phyloP scores from a whole-genome alignment of 2,113 vertebrate species.

The Uria lomvia region DNA sequence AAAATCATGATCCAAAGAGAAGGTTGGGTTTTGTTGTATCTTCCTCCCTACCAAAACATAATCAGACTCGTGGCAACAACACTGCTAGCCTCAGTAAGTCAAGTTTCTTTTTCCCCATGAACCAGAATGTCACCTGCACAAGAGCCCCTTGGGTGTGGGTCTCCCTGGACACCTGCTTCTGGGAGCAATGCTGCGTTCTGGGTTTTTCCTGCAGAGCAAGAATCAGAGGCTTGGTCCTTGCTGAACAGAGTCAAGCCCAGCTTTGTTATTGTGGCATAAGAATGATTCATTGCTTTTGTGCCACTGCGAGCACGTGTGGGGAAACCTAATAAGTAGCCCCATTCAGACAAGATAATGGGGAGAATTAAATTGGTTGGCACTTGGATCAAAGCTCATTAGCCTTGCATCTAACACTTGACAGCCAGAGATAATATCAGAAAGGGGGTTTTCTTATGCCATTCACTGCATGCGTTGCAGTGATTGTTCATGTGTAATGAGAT shows the following conservation, averaged over 20 bases:
- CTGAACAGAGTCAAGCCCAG: neutral
- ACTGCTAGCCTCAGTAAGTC: neutral
- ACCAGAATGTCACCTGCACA: neutral
- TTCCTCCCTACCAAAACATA: neutral
- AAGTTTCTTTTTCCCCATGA: neutral
- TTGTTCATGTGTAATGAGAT: conserved; percentile 43
- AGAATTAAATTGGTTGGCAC: conserved; percentile 37
- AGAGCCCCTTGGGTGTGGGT: neutral
- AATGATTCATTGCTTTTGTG: conserved; percentile 13
- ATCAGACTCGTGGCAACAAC: neutral
- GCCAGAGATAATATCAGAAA: conserved; percentile 33
- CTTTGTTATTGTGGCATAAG: neutral
- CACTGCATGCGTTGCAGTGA: neutral
- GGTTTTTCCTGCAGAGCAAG: neutral
- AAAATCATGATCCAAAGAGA: neutral
- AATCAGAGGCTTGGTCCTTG: conserved; percentile 2
- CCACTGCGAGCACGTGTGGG: neutral
- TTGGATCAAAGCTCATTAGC: conserved; percentile 50
- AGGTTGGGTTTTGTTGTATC: neutral
- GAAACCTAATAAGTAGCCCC: conserved; percentile 36
- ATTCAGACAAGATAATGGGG: conserved; percentile 35
- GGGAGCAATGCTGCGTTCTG: neutral
- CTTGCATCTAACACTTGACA: conserved; percentile 13
- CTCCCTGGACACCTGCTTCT: neutral
- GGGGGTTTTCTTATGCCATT: neutral